A percentile compares a stretch with the other conserved stretches of the same genome.
Evolutionary conservation across 2,113 vertebrate species (phyloP).

Genomic region (Thryonomys swinderianus): DNA sequence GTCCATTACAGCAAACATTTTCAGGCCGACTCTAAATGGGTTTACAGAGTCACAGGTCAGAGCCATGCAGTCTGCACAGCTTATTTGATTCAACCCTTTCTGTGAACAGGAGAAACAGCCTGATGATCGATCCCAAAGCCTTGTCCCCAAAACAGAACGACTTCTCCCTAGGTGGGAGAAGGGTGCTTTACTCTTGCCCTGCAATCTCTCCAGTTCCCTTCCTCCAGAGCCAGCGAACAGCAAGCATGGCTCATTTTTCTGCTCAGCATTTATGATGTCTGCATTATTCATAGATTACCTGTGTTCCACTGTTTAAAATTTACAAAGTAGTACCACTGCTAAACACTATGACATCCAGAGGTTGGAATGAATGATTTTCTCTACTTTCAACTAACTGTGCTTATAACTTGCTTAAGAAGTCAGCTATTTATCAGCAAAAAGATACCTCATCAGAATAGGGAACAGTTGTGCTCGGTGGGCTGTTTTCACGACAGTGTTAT

Average conservation of each 20-base stretch:
- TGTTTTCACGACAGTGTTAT: conserved; percentile 90
- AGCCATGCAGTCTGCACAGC: neutral
- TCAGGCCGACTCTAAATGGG: neutral
- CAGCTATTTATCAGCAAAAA: neutral
- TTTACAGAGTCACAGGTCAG: neutral
- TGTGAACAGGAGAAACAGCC: neutral
- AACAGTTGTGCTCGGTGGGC: conserved; percentile 92
- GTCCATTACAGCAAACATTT: neutral
- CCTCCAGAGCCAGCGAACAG: neutral
- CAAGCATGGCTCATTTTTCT: neutral
- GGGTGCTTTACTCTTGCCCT: neutral
- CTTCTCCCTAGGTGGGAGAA: neutral
- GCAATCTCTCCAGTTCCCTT: too few species aligned
- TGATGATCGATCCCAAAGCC: neutral
- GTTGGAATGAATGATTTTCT: conserved; percentile 33
- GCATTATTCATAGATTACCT: neutral
- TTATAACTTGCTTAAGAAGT: neutral
- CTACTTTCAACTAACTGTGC: neutral
- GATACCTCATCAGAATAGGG: conserved; percentile 96
- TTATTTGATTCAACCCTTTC: too few species aligned
- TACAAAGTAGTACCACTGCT: neutral
- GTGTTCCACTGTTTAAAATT: neutral
- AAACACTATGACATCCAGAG: neutral
- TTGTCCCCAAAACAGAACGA: neutral
- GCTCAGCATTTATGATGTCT: neutral